Conservation (phyloP, 2,113 vertebrate species). For the Taxidea taxus region DNA sequence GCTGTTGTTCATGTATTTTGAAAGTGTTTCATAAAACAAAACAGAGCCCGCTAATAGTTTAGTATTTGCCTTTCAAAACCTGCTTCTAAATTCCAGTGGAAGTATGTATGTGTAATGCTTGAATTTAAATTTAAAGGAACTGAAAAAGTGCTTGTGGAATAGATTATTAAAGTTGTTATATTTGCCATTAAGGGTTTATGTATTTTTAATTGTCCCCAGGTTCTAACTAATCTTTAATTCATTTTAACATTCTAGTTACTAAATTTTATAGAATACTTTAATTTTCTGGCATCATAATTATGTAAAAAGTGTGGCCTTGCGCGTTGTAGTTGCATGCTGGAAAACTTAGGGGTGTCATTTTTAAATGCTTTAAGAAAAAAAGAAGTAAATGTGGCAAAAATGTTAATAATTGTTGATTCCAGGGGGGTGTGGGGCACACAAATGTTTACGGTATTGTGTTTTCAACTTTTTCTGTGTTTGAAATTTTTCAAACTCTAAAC, state of each 20-base stretch:
- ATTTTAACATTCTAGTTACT: not conserved
- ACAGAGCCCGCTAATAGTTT: constrained; percentile 70
- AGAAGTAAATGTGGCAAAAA: not conserved
- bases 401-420: not conserved
- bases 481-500: not conserved
- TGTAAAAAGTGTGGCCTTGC: not conserved
- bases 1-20: constrained; percentile 86
- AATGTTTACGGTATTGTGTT: not conserved
- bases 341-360: not conserved
- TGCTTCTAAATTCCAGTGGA: constrained; percentile 69
- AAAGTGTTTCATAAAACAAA: constrained; percentile 70
- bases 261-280: constrained; percentile 5
- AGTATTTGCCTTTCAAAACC: constrained; percentile 78
- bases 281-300: not conserved
- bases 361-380: not conserved
- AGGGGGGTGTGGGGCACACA: not conserved
- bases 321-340: not conserved
- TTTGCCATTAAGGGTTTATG: not conserved
- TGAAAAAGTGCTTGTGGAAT: constrained; percentile 65
- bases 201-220: not conserved
- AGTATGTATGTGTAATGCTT: constrained; percentile 73
- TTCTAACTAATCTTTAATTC: not conserved
- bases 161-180: constrained; percentile 33
- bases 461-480: not conserved
- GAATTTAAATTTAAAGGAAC: constrained; percentile 73